Conservation (phyloP, 2,113 vertebrate genomes). For the Macroglossus sobrinus region DNA sequence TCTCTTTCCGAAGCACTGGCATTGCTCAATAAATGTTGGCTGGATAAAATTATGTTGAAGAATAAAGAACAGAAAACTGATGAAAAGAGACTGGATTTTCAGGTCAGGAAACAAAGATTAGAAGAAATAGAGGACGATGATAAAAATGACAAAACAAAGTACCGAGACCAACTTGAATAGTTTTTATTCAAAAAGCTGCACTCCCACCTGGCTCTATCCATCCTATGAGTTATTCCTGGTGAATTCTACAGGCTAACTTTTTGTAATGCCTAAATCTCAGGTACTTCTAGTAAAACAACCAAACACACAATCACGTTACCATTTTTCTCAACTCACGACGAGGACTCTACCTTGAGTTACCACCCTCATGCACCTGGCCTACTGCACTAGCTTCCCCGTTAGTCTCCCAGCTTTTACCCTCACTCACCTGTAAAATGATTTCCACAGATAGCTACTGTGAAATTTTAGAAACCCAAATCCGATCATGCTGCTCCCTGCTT, state of each 20-base stretch:
- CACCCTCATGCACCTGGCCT: not conserved
- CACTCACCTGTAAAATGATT: not conserved
- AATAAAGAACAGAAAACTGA: not conserved
- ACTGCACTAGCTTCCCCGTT: not conserved
- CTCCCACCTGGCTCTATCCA: not conserved
- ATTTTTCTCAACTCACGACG: not conserved
- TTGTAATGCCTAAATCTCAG: not conserved
- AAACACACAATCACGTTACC: not conserved
- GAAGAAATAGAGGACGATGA: not conserved
- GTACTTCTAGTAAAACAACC: not conserved
- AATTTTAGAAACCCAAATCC: not conserved
- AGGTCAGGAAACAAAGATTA: not conserved
- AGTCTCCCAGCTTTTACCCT: not conserved
- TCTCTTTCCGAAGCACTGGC: not conserved
- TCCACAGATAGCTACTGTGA: not conserved
- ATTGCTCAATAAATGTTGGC: not conserved
- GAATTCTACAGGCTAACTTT: not conserved
- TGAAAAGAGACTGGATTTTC: not conserved
- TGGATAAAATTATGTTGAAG: not conserved
- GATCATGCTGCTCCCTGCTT: not conserved
- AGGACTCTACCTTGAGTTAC: not conserved
- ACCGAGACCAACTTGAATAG: not conserved
- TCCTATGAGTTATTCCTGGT: not conserved
- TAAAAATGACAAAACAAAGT: constrained; percentile 12
- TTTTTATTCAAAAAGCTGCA: not conserved